Conservation (phyloP, 1,140 invertebrate species). For the Uloborus diversus region DNA sequence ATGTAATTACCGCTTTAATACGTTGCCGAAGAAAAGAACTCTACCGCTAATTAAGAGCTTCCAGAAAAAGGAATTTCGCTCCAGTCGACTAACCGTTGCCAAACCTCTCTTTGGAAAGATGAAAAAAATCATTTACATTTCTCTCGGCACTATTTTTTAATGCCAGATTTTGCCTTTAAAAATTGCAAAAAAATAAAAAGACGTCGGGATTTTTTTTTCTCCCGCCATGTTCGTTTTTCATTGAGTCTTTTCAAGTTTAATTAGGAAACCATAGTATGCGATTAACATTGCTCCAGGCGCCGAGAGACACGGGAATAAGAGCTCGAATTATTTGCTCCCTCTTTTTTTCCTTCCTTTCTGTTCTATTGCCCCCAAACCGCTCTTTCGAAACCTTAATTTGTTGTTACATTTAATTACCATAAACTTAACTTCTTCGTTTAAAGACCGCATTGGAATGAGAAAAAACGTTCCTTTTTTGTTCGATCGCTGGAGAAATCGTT, state of each 20-base stretch:
- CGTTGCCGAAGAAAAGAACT: conserved; percentile 26
- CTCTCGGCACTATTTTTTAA: conserved; percentile 34
- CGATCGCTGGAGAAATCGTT: conserved; percentile 30
- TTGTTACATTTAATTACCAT: conserved; percentile 55
- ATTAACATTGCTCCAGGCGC: conserved; percentile 37
- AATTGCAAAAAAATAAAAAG: conserved; percentile 2
- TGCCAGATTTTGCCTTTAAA: conserved; percentile 22
- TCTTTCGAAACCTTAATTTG: conserved; percentile 42
- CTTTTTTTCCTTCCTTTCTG: conserved; percentile 22
- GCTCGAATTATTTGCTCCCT: conserved; percentile 26
- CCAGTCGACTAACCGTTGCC: background rate
- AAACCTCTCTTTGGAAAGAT: conserved; percentile 3
- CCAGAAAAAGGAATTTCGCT: conserved; percentile 10
- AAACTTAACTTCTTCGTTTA: conserved; percentile 46
- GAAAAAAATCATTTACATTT: conserved; percentile 42
- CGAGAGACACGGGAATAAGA: conserved; percentile 26
- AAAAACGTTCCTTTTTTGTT: conserved; percentile 10
- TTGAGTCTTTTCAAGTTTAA: conserved; percentile 44
- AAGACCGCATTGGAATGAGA: conserved; percentile 20
- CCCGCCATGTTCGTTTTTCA: background rate
- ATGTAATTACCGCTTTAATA: conserved; percentile 51
- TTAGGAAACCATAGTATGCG: conserved; percentile 21
- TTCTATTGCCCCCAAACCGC: background rate
- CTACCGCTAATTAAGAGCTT: conserved; percentile 44
- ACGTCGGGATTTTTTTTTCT: background rate